Percentiles rank a stretch among this genome's conserved stretches.
Evolutionary conservation across 2,113 vertebrate species (phyloP).

Genomic region (Sinocyclocheilus grahami): DNA sequence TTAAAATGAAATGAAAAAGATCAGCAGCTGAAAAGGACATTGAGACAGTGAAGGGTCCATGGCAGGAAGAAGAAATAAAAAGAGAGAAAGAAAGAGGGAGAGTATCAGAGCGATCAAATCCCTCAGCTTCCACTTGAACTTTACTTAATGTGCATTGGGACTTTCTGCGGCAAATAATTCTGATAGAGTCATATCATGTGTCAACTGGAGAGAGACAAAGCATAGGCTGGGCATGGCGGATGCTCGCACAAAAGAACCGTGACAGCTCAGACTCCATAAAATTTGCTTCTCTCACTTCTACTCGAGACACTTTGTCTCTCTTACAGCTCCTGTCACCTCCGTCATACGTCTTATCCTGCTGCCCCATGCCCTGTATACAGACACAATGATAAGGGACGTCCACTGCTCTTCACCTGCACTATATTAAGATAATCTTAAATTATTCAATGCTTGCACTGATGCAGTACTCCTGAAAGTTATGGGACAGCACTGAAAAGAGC

Average conservation of each 20-base stretch:
- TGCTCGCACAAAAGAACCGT: slow-evolving; percentile 41
- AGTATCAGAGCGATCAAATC: slow-evolving; percentile 55
- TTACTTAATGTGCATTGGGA: slow-evolving; percentile 64
- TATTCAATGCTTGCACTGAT: slow-evolving; percentile 36
- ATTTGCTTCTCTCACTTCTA: too few species aligned
- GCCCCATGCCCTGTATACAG: slow-evolving; percentile 47
- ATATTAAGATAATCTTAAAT: slow-evolving; percentile 48
- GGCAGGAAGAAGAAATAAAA: slow-evolving; percentile 32
- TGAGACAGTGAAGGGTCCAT: slow-evolving; percentile 29
- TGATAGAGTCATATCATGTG: slow-evolving; percentile 67
- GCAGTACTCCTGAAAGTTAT: slow-evolving; percentile 27
- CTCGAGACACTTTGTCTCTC: slow-evolving; percentile 52
- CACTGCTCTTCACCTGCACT: slow-evolving; percentile 26
- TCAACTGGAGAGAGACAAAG: slow-evolving; percentile 58
- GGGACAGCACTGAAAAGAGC: slow-evolving; percentile 34
- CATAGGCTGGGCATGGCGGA: slow-evolving; percentile 58
- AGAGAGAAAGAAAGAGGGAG: slow-evolving; percentile 43
- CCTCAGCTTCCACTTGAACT: slow-evolving; percentile 69
- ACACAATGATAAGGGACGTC: slow-evolving; percentile 43
- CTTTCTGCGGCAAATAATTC: slow-evolving; percentile 70
- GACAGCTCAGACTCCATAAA: slow-evolving; percentile 59
- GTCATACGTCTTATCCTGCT: slow-evolving; percentile 11
- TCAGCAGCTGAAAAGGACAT: slow-evolving; percentile 24
- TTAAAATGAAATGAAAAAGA: slow-evolving; percentile 53
- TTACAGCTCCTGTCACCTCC: slow-evolving; percentile 33